A percentile compares a stretch with the other conserved stretches of the same genome.
phyloP scores from a whole-genome alignment of 1,140 invertebrate genomes.

The Tachypleus tridentatus region DNA sequence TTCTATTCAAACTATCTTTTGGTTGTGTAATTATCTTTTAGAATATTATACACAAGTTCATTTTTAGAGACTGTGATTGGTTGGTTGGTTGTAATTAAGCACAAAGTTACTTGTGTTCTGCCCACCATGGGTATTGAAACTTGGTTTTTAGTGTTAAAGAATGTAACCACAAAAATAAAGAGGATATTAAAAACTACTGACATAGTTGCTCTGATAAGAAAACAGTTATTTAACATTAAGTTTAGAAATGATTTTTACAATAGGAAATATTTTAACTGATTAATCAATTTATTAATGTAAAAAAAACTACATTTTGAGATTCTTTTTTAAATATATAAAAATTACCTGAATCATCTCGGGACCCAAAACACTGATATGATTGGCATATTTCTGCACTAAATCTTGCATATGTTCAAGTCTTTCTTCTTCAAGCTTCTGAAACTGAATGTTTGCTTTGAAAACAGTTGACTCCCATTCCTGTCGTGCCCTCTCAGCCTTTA shows the following conservation, averaged over 20 bases:
- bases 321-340: conserved; percentile 1
- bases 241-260: neutral
- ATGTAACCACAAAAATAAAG: too few species aligned
- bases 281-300: conserved; percentile 3
- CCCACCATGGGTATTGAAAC: too few species aligned
- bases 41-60: too few species aligned
- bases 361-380: conserved; percentile 57
- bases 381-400: conserved; percentile 60
- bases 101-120: too few species aligned
- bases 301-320: neutral
- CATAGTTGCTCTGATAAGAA: conserved; percentile 39
- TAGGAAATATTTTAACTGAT: neutral
- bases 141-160: too few species aligned
- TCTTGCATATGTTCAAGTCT: conserved; percentile 67
- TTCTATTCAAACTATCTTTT: too few species aligned
- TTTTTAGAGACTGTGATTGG: too few species aligned
- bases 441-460: conserved; percentile 52
- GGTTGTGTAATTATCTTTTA: too few species aligned
- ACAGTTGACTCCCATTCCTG: conserved; percentile 84
- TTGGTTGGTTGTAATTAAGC: too few species aligned
- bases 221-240: conserved; percentile 20
- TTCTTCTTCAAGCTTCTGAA: conserved; percentile 78
- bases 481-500: conserved; percentile 73
- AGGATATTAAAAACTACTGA: too few species aligned
- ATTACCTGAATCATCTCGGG: conserved; percentile 40